Conservation (phyloP, 2,888 invertebrate species). For the Oasisia sp. region DNA sequence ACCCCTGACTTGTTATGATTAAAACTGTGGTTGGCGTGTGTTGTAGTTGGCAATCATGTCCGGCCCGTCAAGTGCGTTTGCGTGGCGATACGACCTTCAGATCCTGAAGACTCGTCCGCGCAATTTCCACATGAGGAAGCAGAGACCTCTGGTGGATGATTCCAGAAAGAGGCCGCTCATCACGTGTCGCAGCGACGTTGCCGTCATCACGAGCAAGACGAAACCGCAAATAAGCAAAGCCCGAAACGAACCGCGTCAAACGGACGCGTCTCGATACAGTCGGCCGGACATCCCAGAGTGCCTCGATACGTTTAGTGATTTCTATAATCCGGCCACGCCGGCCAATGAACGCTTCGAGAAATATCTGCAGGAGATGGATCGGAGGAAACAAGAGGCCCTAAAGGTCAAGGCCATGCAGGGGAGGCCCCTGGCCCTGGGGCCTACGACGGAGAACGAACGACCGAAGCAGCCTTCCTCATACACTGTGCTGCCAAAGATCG, state of each 20-base stretch:
- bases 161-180: constrained; percentile 7
- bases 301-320: constrained; percentile 34
- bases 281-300: constrained; percentile 27
- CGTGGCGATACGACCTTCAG: neutral
- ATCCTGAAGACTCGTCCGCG: neutral
- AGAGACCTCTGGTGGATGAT: neutral
- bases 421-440: neutral
- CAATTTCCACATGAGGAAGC: neutral
- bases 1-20: too few relatives aligned
- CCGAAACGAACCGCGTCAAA: neutral
- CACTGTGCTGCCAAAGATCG: neutral
- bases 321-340: constrained; percentile 35
- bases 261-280: neutral
- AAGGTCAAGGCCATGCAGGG: neutral
- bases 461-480: neutral
- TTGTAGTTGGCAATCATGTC: neutral
- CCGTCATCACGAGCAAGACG: neutral
- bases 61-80: neutral
- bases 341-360: constrained; percentile 35
- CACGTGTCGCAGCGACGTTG: neutral
- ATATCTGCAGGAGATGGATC: constrained; percentile 31
- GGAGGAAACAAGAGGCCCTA: constrained; percentile 18
- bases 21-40: neutral
- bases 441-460: neutral
- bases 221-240: neutral